phyloP scores from a whole-genome alignment of 2,797 vertebrate species.

The Gambelia wislizenii region DNA sequence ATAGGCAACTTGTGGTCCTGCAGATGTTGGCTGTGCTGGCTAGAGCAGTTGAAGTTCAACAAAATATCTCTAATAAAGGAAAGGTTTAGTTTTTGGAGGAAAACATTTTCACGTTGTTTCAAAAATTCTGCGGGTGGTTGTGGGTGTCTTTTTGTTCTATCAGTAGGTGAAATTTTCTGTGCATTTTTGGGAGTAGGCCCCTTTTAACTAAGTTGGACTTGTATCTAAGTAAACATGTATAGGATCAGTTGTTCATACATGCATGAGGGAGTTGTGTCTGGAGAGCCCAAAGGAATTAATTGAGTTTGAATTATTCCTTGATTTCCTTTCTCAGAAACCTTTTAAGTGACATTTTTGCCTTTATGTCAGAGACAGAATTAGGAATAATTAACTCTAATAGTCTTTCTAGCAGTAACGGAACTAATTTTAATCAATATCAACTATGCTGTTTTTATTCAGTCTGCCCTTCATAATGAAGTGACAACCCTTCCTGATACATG shows the following conservation, averaged over 20 bases:
- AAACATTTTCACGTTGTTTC: no score
- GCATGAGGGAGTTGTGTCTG: slow-evolving; percentile 46
- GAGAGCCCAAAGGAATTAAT: slow-evolving; percentile 56
- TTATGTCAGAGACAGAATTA: slow-evolving; percentile 68
- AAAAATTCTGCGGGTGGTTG: no score
- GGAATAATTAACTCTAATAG: slow-evolving; percentile 70
- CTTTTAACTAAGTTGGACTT: background rate
- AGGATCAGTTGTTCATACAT: slow-evolving; percentile 39
- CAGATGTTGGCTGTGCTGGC: no score
- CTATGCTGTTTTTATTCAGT: slow-evolving; percentile 72
- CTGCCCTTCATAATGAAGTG: slow-evolving; percentile 73
- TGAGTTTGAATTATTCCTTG: slow-evolving; percentile 64
- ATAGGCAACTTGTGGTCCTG: no score
- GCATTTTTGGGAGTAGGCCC: background rate
- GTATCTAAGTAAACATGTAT: background rate
- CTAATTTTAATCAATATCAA: slow-evolving; percentile 68
- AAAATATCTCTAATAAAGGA: no score
- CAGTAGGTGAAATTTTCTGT: background rate
- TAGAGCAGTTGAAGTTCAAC: no score
- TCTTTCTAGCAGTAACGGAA: slow-evolving; percentile 65
- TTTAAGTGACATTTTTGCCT: slow-evolving; percentile 68
- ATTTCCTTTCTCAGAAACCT: slow-evolving; percentile 63
- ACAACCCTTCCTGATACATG: slow-evolving; percentile 8
- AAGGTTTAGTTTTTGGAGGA: no score
- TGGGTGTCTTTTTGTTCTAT: background rate